Evolutionary conservation across 1,140 invertebrate genomes (phyloP), one percentile per base, ranked within the genome.

Genomic region (Fopius arisanus): DNA sequence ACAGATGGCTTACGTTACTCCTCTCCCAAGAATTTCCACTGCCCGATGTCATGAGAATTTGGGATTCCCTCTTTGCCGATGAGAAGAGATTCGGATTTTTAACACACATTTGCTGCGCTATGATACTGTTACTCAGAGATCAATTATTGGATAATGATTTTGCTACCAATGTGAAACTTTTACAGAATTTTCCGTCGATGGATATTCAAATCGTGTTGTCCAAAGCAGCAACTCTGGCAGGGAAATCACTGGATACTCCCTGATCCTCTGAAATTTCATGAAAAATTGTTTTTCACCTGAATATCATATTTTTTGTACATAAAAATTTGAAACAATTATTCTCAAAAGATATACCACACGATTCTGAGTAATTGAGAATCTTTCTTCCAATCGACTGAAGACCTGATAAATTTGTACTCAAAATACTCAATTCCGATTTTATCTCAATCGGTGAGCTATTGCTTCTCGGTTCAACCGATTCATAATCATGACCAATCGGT

Each of bases 1-100:
- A 4, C 83, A 95, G 96, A 82, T 99, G 98, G 98, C 89, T 99
- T 14, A 98, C 97, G 0, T 88, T 99, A n/a, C 86, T 99, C 23
- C 88, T 99, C 1, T 98, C 97, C 21, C 98, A 99, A 90, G 98
- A 99, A 88, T 99, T 99, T 89, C 94, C 96, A 31, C 88, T 99
- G 72, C 98, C 98, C 0, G 97, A 98, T 89, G 96, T 98, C 0
- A 92, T 98, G 79, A 91, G 97, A 78, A 94, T 99, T 78, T 99
- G 97, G 97, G 97, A 99, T 87, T 96, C 96, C 0, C 84, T 99
- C 19, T 96, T 99, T 88, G 92, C 96, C 0, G 97, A 98, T 88
- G 89, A 93, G 72, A 91, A 94, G 59, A 90, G 97, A 80, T 98
- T 98, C 85, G 90, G 93, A 79, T 98, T 98, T 82, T 91, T 98